These are phyloP conservation scores for Macropus fuliginosus DNA, from an alignment of 2,797 vertebrate species.

Conservation along the genomic window DNA sequence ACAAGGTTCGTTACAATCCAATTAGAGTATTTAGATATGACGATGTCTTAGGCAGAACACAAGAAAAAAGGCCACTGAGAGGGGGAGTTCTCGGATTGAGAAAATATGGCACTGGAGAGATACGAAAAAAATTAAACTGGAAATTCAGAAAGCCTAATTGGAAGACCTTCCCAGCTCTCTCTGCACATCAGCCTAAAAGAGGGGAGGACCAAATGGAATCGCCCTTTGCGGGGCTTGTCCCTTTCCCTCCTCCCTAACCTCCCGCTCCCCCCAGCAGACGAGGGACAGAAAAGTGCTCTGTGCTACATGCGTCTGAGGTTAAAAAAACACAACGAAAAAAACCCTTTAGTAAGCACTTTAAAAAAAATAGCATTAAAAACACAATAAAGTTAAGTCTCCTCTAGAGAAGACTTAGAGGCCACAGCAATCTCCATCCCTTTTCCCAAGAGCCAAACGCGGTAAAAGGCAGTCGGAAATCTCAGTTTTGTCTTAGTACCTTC, in stretches of 20 bases:
- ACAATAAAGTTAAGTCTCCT: slow-evolving; percentile 42
- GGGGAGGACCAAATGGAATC: slow-evolving; percentile 1
- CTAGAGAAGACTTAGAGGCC: slow-evolving; percentile 22
- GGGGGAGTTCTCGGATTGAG: slow-evolving; percentile 2
- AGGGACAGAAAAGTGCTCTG: slow-evolving; percentile 67
- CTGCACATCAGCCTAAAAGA: neutral
- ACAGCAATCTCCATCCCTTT: slow-evolving; percentile 18
- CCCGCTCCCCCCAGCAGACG: neutral
- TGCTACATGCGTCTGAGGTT: slow-evolving; percentile 60
- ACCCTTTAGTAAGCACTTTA: slow-evolving; percentile 42
- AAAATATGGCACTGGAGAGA: slow-evolving; percentile 31
- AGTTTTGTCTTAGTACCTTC: neutral
- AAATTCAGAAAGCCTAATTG: neutral
- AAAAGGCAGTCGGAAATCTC: slow-evolving; percentile 13
- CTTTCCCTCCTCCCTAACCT: neutral
- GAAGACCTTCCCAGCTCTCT: neutral
- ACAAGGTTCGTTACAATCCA: neutral
- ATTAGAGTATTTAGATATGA: slow-evolving; percentile 21
- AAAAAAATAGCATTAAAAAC: slow-evolving; percentile 21
- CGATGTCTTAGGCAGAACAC: neutral
- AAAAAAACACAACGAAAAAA: neutral
- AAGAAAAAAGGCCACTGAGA: neutral
- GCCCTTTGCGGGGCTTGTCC: slow-evolving; percentile 6
- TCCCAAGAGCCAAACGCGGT: neutral
- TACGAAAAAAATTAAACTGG: neutral